A percentile compares a stretch with the other conserved stretches of the same genome.
phyloP scores from a whole-genome alignment of 2,888 invertebrate species.

The Epirrita christyi region DNA sequence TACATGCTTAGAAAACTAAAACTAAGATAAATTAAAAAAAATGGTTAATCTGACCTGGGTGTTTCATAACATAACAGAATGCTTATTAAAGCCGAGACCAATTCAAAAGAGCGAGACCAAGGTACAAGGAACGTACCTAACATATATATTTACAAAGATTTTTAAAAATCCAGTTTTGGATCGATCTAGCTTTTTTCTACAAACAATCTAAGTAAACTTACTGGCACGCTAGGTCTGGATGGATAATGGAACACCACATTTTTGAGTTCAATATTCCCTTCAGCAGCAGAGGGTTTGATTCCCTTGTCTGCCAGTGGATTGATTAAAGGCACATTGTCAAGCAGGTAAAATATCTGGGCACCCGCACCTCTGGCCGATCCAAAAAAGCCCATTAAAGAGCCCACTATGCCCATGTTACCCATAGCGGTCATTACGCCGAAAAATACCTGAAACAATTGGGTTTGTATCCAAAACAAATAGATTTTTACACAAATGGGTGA shows the following conservation, averaged over 20 bases:
- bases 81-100: no score
- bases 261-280: slow-evolving; percentile 87
- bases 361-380: slow-evolving; percentile 91
- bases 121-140: no score
- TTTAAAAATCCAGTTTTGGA: no score
- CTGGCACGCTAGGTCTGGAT: slow-evolving; percentile 88
- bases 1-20: no score
- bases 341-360: slow-evolving; percentile 88
- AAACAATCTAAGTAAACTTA: slow-evolving; percentile 55
- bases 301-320: slow-evolving; percentile 88
- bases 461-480: no score
- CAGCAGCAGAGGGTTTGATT: slow-evolving; percentile 72
- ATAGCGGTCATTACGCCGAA: slow-evolving; percentile 81
- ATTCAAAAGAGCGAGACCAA: no score
- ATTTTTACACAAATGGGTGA: no score
- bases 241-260: slow-evolving; percentile 91
- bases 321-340: slow-evolving; percentile 88
- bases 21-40: no score
- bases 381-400: slow-evolving; percentile 86
- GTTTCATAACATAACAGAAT: no score
- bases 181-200: no score
- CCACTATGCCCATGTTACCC: slow-evolving; percentile 45
- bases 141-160: no score
- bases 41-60: no score
- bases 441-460: slow-evolving; percentile 33